These are phyloP conservation scores for Neocrepidodera transversa DNA, from an alignment of 2,888 invertebrate species.

Conservation along the genomic window DNA sequence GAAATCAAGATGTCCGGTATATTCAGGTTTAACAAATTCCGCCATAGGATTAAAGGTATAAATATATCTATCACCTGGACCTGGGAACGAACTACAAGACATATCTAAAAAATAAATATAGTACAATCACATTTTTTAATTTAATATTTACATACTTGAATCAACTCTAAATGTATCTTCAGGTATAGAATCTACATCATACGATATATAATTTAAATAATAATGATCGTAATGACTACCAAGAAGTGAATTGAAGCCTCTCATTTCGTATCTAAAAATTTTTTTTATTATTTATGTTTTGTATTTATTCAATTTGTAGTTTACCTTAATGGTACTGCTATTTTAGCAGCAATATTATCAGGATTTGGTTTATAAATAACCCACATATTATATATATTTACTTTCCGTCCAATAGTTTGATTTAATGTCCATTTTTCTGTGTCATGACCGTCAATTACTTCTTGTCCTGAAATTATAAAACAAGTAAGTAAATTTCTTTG, in stretches of 20 bases:
- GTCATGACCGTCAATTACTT: slow-evolving; percentile 72
- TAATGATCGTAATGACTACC: slow-evolving; percentile 97
- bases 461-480: slow-evolving; percentile 63
- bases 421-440: slow-evolving; percentile 82
- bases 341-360: slow-evolving; percentile 55
- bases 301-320: background rate
- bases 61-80: slow-evolving; percentile 78
- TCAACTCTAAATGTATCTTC: slow-evolving; percentile 73
- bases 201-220: slow-evolving; percentile 79
- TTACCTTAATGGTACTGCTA: slow-evolving; percentile 74
- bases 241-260: slow-evolving; percentile 88
- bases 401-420: slow-evolving; percentile 76
- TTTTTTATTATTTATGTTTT: background rate
- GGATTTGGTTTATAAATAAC: slow-evolving; percentile 74
- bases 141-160: slow-evolving; percentile 68
- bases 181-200: slow-evolving; percentile 71
- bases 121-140: too few relatives aligned
- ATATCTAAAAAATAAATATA: slow-evolving; percentile 69
- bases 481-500: too few relatives aligned
- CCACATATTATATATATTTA: slow-evolving; percentile 90
- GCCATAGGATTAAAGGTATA: slow-evolving; percentile 93
- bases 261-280: slow-evolving; percentile 82
- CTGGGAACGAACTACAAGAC: slow-evolving; percentile 82
- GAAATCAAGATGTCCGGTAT: slow-evolving; percentile 73
- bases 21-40: slow-evolving; percentile 81